A percentile compares a stretch with the other conserved stretches of the same genome.
Evolutionary conservation across 1,140 invertebrate species (phyloP).

Genomic region (Neotoxoptera formosana): DNA sequence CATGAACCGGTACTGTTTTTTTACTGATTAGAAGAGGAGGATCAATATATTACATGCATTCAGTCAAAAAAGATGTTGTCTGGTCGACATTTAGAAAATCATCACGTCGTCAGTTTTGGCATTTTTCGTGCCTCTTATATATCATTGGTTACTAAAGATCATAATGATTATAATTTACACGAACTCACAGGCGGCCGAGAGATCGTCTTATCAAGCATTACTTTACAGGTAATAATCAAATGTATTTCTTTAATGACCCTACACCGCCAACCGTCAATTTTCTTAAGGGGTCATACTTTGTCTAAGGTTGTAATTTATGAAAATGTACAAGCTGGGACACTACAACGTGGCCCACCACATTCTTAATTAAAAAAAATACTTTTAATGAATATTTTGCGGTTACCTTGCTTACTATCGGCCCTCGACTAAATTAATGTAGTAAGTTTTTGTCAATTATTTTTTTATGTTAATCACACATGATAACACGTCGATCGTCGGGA

Average conservation of each 20-base stretch:
- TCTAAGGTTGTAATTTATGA: too few relatives aligned
- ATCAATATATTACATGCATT: neutral
- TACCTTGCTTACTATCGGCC: too few relatives aligned
- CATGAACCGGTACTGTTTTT: neutral
- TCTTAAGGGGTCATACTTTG: too few relatives aligned
- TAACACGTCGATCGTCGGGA: too few relatives aligned
- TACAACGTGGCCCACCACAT: too few relatives aligned
- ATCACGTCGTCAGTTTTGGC: neutral
- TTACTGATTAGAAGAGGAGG: neutral
- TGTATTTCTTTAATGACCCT: neutral
- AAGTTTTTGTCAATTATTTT: too few relatives aligned
- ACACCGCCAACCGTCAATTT: too few relatives aligned
- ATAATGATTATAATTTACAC: neutral
- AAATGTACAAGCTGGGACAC: too few relatives aligned
- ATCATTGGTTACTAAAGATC: neutral
- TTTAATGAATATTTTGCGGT: too few relatives aligned
- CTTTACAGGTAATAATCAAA: neutral
- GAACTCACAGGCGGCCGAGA: neutral
- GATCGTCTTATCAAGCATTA: neutral
- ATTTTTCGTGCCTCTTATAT: neutral
- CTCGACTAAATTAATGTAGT: too few relatives aligned
- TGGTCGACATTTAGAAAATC: neutral
- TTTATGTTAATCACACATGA: too few relatives aligned
- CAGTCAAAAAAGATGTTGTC: neutral
- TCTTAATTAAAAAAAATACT: too few relatives aligned